phyloP scores from a whole-genome alignment of 1,140 invertebrate genomes.

The Zophobas atratus region DNA sequence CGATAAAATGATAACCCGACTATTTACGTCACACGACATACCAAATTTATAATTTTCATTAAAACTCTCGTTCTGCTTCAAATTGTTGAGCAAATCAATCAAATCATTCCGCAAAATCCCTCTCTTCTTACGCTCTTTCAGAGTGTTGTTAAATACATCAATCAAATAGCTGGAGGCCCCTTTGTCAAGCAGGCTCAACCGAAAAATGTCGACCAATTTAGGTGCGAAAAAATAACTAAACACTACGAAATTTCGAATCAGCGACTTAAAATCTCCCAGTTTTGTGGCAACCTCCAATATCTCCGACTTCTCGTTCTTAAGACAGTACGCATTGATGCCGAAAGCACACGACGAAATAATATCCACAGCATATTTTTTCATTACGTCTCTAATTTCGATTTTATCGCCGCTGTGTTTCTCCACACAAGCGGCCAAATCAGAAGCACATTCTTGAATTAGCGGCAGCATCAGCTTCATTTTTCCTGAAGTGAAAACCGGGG shows the following conservation, averaged over 20 bases:
- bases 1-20: constrained; percentile 1
- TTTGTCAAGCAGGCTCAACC: neutral
- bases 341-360: constrained; percentile 61
- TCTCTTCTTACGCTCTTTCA: neutral
- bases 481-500: constrained; percentile 66
- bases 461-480: constrained; percentile 68
- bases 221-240: neutral
- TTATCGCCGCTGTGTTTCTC: constrained; percentile 14
- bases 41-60: constrained; percentile 1
- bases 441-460: constrained; percentile 61
- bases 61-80: neutral
- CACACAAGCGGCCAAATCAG: constrained; percentile 59
- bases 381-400: constrained; percentile 67
- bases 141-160: neutral
- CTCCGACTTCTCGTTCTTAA: no score
- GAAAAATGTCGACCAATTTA: constrained; percentile 2
- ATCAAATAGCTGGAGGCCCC: neutral
- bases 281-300: neutral
- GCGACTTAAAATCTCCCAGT: neutral
- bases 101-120: constrained; percentile 18
- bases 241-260: neutral
- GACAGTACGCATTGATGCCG: constrained; percentile 66
- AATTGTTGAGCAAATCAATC: constrained; percentile 13
- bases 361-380: constrained; percentile 72
- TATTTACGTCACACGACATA: neutral